These are phyloP conservation scores for Canis aureus DNA, from an alignment of 2,113 vertebrate species.

Conservation along the genomic window DNA sequence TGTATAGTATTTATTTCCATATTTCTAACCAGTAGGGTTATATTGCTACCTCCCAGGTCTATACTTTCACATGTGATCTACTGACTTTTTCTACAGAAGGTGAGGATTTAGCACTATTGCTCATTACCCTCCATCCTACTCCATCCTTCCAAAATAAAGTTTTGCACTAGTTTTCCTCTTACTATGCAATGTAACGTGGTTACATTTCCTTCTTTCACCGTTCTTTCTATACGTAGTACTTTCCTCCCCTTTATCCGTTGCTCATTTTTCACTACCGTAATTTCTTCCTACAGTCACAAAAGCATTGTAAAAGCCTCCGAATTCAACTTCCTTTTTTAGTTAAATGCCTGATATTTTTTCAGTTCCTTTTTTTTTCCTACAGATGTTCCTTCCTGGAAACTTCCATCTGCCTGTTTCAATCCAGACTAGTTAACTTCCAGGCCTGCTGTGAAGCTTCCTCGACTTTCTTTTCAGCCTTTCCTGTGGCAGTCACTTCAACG, in stretches of 20 bases:
- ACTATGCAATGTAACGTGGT: neutral
- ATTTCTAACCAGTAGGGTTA: neutral
- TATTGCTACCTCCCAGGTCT: neutral
- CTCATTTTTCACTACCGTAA: conserved; percentile 11
- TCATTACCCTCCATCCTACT: neutral
- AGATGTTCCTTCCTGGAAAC: neutral
- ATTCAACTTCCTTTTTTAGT: neutral
- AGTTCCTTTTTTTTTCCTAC: neutral
- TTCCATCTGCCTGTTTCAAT: neutral
- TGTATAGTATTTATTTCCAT: neutral
- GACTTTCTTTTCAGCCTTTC: neutral
- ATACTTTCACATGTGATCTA: neutral
- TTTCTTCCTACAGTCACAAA: neutral
- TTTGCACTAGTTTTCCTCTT: neutral
- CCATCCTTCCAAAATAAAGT: neutral
- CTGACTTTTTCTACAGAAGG: neutral
- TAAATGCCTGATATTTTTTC: neutral
- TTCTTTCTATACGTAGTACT: neutral
- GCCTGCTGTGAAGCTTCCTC: neutral
- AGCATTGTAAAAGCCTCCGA: neutral
- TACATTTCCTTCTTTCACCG: neutral
- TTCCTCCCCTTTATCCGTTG: neutral
- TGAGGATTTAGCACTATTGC: neutral
- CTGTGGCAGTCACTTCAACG: neutral
- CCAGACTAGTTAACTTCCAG: neutral